Conservation (phyloP, 1,140 invertebrate species). For the Brachionus plicatilis region DNA sequence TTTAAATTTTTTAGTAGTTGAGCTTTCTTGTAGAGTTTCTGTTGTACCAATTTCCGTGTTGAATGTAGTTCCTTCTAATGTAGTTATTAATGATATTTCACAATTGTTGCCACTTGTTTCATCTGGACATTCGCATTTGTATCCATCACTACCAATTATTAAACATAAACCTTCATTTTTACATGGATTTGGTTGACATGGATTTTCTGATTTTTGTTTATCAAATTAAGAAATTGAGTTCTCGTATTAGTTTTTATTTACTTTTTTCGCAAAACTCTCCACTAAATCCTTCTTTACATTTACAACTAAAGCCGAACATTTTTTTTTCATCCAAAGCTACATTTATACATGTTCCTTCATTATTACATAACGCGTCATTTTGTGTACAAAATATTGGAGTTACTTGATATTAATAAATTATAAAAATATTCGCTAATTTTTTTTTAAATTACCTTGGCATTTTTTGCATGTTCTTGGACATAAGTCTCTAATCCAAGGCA, state of each 20-base stretch:
- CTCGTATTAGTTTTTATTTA: not conserved
- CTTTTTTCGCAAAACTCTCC: conserved; percentile 5
- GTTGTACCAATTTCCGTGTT: no score
- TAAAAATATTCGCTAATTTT: not conserved
- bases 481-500: not conserved
- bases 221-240: no score
- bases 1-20: no score
- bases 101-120: not conserved
- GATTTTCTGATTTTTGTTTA: not conserved
- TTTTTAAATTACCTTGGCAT: not conserved
- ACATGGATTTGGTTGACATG: not conserved
- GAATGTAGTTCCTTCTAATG: not conserved
- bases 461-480: conserved; percentile 2
- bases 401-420: not conserved
- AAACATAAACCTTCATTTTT: not conserved
- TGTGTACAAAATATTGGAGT: not conserved
- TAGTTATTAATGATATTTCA: not conserved
- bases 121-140: not conserved
- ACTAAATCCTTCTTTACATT: not conserved
- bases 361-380: not conserved
- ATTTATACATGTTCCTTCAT: not conserved
- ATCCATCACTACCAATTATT: not conserved
- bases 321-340: not conserved
- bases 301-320: not conserved
- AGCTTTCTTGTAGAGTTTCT: no score